Evolutionary conservation across 2,113 vertebrate genomes (phyloP).

Genomic region (Aldabrachelys gigantea): DNA sequence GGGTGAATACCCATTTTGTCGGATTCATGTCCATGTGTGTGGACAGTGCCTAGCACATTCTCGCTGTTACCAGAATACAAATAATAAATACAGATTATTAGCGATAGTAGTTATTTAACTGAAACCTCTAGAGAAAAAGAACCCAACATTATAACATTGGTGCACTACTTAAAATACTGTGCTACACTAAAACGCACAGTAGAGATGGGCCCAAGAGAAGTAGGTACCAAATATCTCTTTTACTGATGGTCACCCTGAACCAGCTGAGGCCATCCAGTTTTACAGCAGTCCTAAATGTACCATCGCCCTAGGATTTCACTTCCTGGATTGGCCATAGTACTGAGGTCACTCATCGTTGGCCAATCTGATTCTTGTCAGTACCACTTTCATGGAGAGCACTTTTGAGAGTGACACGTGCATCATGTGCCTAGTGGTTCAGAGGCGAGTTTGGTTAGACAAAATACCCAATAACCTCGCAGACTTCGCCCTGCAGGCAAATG

Average conservation of each 20-base stretch:
- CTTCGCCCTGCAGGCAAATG: neutral
- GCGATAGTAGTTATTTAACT: neutral
- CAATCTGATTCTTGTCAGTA: neutral
- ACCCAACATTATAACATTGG: neutral
- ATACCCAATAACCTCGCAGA: neutral
- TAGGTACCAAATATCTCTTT: neutral
- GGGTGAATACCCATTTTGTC: too few relatives aligned
- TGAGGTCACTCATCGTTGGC: neutral
- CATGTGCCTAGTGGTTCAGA: neutral
- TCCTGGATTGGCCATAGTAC: neutral
- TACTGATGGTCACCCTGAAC: neutral
- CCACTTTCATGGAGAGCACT: neutral
- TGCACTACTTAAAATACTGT: neutral
- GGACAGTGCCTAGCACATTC: neutral
- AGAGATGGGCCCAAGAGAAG: neutral
- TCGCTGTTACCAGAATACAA: neutral
- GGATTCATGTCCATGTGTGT: neutral
- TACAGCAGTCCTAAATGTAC: neutral
- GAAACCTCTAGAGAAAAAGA: neutral
- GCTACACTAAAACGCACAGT: neutral
- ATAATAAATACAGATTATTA: neutral
- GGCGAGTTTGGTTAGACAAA: neutral
- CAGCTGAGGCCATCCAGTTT: neutral
- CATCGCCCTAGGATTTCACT: neutral
- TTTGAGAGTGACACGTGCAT: neutral